Conservation (phyloP, 2,113 vertebrate genomes). For the Puffinus mauretanicus region DNA sequence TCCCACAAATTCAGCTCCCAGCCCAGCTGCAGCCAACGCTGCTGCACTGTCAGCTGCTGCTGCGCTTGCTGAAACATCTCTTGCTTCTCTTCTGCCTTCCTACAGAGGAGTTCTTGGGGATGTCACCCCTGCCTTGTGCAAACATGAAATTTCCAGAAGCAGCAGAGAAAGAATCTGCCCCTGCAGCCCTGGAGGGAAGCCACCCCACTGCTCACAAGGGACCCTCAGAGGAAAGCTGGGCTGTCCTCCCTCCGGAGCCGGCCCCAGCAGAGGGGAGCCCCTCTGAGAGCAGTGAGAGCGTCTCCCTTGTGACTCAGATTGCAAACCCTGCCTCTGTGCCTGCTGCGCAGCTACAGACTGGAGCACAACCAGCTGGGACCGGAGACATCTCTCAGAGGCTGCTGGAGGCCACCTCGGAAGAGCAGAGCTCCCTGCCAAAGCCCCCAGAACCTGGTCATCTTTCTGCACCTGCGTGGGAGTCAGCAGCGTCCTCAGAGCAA, state of each 20-base stretch:
- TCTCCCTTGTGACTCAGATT: conserved; percentile 89
- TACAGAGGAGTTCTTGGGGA: conserved; percentile 85
- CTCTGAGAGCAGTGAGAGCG: conserved; percentile 90
- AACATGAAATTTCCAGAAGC: conserved; percentile 69
- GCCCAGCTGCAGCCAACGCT: not conserved
- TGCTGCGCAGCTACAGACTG: conserved; percentile 43
- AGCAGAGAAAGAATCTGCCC: conserved; percentile 25
- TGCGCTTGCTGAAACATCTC: not conserved
- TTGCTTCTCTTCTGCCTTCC: conserved; percentile 8
- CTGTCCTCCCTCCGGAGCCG: not conserved
- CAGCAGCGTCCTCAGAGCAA: not conserved
- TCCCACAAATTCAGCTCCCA: not conserved
- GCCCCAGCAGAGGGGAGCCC: conserved; percentile 73
- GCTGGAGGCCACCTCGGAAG: conserved; percentile 66
- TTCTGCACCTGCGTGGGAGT: not conserved
- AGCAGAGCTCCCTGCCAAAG: conserved; percentile 57
- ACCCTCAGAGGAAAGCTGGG: conserved; percentile 44
- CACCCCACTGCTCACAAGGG: not conserved
- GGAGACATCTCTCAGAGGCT: conserved; percentile 62
- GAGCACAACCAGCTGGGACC: not conserved
- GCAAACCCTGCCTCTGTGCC: conserved; percentile 69
- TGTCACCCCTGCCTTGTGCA: conserved; percentile 71
- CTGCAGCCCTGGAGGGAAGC: conserved; percentile 8
- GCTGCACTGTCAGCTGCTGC: not conserved
- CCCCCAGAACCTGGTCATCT: conserved; percentile 37